Conservation (phyloP, 2,888 invertebrate species). For the Aspidiotus rigidus region DNA sequence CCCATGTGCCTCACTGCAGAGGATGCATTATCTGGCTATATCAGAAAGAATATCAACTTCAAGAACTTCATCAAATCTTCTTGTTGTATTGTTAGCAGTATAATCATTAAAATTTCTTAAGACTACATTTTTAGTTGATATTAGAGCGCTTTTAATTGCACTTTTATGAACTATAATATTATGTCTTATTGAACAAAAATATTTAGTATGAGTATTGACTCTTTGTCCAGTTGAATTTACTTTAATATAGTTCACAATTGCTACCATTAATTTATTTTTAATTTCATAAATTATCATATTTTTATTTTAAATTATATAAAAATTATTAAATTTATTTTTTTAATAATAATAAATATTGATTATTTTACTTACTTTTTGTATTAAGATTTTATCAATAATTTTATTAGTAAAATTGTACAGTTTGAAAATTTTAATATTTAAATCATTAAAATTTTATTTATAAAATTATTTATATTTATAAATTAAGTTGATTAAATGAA, state of each 20-base stretch:
- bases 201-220: not conserved
- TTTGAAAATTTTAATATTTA: too few species aligned
- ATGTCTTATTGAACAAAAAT: not conserved
- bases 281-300: not conserved
- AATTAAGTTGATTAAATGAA: too few species aligned
- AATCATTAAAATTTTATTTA: too few species aligned
- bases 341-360: too few species aligned
- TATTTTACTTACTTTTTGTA: too few species aligned
- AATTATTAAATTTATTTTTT: too few species aligned
- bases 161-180: conserved; percentile 7
- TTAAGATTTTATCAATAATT: too few species aligned
- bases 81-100: conserved; percentile 7
- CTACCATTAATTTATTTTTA: not conserved
- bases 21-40: conserved; percentile 1
- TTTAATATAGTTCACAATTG: not conserved
- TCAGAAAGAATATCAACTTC: conserved; percentile 9
- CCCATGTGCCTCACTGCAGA: not conserved
- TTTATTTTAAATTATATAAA: too few species aligned
- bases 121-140: not conserved
- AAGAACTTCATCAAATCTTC: not conserved
- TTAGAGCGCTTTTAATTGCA: conserved; percentile 8
- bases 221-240: not conserved
- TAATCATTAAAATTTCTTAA: conserved; percentile 7
- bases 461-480: too few species aligned
- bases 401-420: too few species aligned